Evolutionary conservation across 2,113 vertebrate species (phyloP).

Genomic region (Orycteropus afer): DNA sequence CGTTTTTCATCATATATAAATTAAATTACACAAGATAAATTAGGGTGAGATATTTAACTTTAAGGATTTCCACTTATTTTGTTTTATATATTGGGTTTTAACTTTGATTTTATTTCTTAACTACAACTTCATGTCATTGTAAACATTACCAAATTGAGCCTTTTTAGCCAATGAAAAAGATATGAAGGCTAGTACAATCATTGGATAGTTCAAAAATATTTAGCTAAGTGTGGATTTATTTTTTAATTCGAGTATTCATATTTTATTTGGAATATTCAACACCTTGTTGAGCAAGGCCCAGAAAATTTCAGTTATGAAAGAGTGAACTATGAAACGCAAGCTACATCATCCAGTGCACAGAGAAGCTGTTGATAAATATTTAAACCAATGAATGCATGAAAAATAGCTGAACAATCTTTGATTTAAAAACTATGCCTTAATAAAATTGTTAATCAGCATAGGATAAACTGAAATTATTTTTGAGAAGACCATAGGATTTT

Average conservation of each 20-base stretch:
- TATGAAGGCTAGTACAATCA: neutral
- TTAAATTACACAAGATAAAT: neutral
- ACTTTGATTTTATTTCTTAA: neutral
- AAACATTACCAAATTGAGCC: neutral
- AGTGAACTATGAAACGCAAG: slow-evolving; percentile 5
- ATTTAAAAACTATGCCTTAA: neutral
- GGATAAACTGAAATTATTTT: slow-evolving; percentile 22
- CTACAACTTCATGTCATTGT: neutral
- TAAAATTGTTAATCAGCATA: neutral
- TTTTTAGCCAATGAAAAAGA: neutral
- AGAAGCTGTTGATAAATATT: neutral
- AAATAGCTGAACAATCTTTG: neutral
- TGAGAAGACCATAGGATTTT: slow-evolving; percentile 52
- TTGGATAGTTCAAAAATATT: neutral
- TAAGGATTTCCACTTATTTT: neutral
- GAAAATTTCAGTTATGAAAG: neutral
- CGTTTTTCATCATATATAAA: too few species aligned
- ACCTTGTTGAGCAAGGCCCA: neutral
- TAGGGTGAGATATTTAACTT: neutral
- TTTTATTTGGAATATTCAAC: slow-evolving; percentile 28
- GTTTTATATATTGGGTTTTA: neutral
- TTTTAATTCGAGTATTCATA: too few species aligned
- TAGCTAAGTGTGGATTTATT: neutral
- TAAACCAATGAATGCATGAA: neutral
- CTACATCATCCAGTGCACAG: neutral